Evolutionary conservation across 1,140 invertebrate species (phyloP).

Genomic region (Bombus superbus): DNA sequence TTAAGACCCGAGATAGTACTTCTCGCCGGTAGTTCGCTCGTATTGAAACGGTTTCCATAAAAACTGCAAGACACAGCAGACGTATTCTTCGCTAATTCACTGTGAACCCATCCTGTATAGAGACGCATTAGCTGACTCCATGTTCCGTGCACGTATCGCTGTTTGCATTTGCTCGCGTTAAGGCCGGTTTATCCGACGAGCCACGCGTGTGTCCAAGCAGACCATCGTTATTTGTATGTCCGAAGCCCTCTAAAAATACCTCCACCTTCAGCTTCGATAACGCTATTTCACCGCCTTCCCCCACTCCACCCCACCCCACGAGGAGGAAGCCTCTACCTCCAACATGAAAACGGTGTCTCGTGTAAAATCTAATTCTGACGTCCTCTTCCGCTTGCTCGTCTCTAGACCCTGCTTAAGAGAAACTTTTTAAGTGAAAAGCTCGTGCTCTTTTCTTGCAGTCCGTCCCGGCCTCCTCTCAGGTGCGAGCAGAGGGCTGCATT

Average conservation of each 20-base stretch:
- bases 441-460: slow-evolving; percentile 58
- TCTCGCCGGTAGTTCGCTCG: too few relatives aligned
- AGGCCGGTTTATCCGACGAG: background rate
- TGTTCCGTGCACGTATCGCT: background rate
- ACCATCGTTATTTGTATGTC: slow-evolving; percentile 50
- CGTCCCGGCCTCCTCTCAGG: slow-evolving; percentile 39
- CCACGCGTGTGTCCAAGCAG: slow-evolving; percentile 11
- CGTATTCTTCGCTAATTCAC: background rate
- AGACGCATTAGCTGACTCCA: background rate
- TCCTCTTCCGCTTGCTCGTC: slow-evolving; percentile 47
- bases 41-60: background rate
- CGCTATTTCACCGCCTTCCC: slow-evolving; percentile 47
- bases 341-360: slow-evolving; percentile 57
- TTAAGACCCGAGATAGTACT: background rate
- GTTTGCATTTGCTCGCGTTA: background rate
- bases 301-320: too few relatives aligned
- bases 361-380: slow-evolving; percentile 67
- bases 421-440: slow-evolving; percentile 72
- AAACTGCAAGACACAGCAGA: background rate
- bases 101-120: background rate
- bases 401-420: slow-evolving; percentile 61
- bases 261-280: slow-evolving; percentile 54
- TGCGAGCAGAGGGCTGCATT: slow-evolving; percentile 25
- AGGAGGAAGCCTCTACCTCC: slow-evolving; percentile 28
- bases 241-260: slow-evolving; percentile 40